phyloP scores from a whole-genome alignment of 2,113 vertebrate species.

The Sterrhoptilus dennistouni region DNA sequence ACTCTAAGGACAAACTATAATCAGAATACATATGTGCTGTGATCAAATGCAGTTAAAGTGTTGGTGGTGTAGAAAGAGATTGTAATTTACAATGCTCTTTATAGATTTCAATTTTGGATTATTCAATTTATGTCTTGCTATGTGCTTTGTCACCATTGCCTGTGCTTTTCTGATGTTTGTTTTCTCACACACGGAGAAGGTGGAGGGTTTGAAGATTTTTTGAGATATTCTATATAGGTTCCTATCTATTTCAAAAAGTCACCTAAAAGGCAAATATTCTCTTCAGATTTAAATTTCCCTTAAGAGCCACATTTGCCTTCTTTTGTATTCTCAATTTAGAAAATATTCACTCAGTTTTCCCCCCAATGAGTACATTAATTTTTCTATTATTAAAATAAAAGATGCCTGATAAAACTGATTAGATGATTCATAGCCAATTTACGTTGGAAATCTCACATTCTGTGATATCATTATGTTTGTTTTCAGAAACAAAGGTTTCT shows the following conservation, averaged over 20 bases:
- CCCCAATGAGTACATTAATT: neutral
- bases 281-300: neutral
- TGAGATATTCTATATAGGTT: neutral
- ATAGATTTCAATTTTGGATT: neutral
- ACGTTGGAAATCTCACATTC: neutral
- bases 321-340: neutral
- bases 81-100: neutral
- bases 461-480: neutral
- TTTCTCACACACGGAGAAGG: neutral
- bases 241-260: neutral
- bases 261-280: neutral
- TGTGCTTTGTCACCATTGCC: neutral
- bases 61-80: neutral
- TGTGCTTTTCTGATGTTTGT: neutral
- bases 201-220: neutral
- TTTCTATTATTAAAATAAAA: neutral
- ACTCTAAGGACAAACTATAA: neutral
- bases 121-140: constrained; percentile 5
- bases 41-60: neutral
- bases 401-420: neutral
- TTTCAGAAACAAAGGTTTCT: neutral
- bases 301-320: neutral
- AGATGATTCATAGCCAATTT: neutral
- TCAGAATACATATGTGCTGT: neutral
- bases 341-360: neutral